Evolutionary conservation across 2,797 vertebrate species (phyloP), one percentile per base, ranked within the genome.

Genomic region (Ptychobarbus kaznakovi): DNA sequence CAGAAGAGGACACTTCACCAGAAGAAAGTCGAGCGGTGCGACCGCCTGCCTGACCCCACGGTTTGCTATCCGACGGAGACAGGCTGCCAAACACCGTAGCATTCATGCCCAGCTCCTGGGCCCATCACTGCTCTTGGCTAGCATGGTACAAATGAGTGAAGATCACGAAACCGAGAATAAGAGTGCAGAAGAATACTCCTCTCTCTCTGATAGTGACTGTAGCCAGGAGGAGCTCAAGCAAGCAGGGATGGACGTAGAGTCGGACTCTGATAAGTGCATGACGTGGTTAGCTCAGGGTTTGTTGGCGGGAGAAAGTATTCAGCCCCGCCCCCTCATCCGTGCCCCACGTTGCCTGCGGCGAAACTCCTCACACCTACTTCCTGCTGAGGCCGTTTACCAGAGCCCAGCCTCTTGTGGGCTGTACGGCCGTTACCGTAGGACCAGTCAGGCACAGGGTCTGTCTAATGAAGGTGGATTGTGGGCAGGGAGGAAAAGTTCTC

Each of bases 341-440:
- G 74, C 94, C 0, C 95, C 95, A 2, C 93, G 92, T 40, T 97
- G 95, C 89, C 92, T 97, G 87, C 93, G 96, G 5, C 92, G 94
- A 0, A 89, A 92, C 85, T 97, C 95, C 58, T 96, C 96, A 11
- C 94, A 94, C 86, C 88, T 89, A 83, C 92, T 96, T 22, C 94
- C 96, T 1, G 87, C 93, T 0, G 95, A 96, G 0, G 63, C 80
- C 0, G 74, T 90, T 22, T 91, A 86, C 0, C 89, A 38, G 0
- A 86, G 76, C 32, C 83, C 83, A 3, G 11, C 74, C 0, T 53
- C 58, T 12, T 91, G 88, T 3, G 96, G 96, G 74, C 90, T 96
- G 46, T 93, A 92, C 0, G 95, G 96, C 15, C 89, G 38, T 40
- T 96, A 96, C 8, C 92, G 92, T 35, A 93, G 88, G 68, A 94